Base-by-base conservation (phyloP, 2,888 invertebrate species). In the Parochlus steinenii region DNA sequence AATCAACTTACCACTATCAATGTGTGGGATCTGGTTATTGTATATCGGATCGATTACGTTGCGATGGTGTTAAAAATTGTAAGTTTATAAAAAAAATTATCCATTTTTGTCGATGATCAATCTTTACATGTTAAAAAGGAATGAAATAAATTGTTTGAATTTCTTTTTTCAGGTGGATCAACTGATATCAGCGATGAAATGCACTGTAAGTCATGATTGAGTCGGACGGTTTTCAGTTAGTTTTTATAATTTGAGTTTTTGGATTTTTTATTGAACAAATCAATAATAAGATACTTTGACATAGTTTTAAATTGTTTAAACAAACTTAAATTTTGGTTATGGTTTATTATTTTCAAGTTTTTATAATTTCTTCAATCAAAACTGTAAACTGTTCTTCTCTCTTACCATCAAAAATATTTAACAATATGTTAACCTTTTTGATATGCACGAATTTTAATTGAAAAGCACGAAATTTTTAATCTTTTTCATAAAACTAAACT, bases 61-160 rank as follows among this genome's bases (percentile, higher is more conserved):
- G 86, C 63, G 80, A 86, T 57, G 64, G 69, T 43, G 64, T 77
- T 44, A 71, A 71, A 52, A 87, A 95, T 65, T 95, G 97, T n/a
- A n/a, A n/a, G n/a, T n/a, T n/a, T n/a, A 63, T n/a, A n/a, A n/a
- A n/a, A n/a, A n/a, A n/a, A n/a, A n/a, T n/a, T n/a, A 89, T 89
- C 33, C n/a, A n/a, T n/a, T n/a, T n/a, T n/a, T n/a, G n/a, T n/a
- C n/a, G n/a, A n/a, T n/a, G n/a, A n/a, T n/a, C n/a, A n/a, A n/a
- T n/a, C n/a, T n/a, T n/a, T n/a, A n/a, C n/a, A n/a, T n/a, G n/a
- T n/a, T n/a, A n/a, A n/a, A n/a, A n/a, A n/a, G n/a, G n/a, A n/a
- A n/a, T n/a, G n/a, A n/a, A n/a, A n/a, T n/a, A n/a, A n/a, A n/a
- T n/a, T n/a, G n/a, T n/a, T n/a, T n/a, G n/a, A n/a, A n/a, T n/a